These are phyloP conservation scores for Scrobipalpa costella DNA, from an alignment of 2,888 invertebrate species.

Conservation along the genomic window DNA sequence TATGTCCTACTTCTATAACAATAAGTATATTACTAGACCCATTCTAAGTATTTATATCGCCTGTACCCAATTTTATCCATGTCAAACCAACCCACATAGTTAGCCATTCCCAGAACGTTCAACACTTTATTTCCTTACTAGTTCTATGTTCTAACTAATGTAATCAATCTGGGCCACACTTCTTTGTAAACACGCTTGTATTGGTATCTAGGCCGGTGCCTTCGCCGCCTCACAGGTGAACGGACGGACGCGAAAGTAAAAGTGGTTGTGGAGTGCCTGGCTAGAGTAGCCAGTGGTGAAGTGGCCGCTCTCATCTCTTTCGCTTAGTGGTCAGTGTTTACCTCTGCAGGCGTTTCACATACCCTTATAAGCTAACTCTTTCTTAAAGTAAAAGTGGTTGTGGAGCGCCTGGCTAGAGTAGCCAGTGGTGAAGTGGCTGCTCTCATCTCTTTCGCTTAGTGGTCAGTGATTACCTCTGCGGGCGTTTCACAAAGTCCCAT, in stretches of 20 bases:
- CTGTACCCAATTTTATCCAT: too few species aligned
- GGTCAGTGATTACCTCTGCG: neutral
- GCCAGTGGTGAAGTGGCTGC: neutral
- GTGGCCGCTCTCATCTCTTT: conserved; percentile 15
- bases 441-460: conserved; percentile 9
- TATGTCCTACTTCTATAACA: too few species aligned
- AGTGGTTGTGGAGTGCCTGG: conserved; percentile 49
- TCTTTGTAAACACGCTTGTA: conserved; percentile 25
- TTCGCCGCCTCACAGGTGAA: conserved; percentile 61
- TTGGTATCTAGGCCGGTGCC: conserved; percentile 32
- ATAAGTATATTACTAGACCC: too few species aligned
- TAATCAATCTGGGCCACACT: conserved; percentile 9
- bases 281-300: neutral
- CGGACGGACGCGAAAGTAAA: conserved; percentile 73
- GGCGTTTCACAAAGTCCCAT: neutral
- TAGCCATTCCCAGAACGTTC: neutral
- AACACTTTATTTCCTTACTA: neutral
- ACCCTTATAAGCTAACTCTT: neutral
- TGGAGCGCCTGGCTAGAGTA: neutral
- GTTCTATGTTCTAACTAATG: neutral
- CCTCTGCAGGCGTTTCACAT: neutral
- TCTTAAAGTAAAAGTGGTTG: conserved; percentile 75
- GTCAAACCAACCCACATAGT: too few species aligned
- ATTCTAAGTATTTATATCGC: too few species aligned
- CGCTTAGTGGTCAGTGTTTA: too few species aligned